phyloP scores from a whole-genome alignment of 2,797 vertebrate species.

The Pseudopleuronectes americanus region DNA sequence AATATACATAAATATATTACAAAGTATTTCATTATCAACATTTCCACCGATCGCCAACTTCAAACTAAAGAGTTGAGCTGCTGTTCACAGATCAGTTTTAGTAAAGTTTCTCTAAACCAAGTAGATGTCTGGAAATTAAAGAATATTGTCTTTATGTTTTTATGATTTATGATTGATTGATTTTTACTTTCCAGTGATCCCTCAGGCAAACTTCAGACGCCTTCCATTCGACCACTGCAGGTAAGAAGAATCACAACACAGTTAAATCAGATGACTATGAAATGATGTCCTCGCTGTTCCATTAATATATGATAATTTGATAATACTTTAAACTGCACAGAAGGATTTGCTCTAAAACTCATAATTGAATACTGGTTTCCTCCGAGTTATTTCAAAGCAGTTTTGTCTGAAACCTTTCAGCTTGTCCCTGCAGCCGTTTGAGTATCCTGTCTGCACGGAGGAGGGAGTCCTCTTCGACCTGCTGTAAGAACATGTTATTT shows the following conservation, averaged over 20 bases:
- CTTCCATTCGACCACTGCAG: conserved; percentile 98
- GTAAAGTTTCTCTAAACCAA: no score
- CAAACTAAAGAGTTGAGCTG: background rate
- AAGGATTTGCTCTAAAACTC: no score
- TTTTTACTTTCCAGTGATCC: conserved; percentile 86
- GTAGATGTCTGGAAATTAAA: background rate
- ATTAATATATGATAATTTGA: background rate
- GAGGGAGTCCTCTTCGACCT: conserved; percentile 95
- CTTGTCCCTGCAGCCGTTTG: conserved; percentile 95
- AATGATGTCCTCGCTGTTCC: no score
- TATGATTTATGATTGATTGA: no score
- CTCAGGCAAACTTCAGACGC: conserved; percentile 90
- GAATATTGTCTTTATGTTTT: background rate
- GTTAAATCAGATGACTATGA: no score
- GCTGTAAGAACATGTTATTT: conserved; percentile 86
- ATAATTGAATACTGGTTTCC: background rate
- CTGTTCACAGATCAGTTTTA: no score
- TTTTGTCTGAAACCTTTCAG: conserved; percentile 72
- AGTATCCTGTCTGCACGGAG: conserved; percentile 93
- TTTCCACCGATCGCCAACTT: no score
- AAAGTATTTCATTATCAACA: no score
- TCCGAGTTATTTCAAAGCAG: background rate
- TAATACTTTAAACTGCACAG: background rate
- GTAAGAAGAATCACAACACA: conserved; percentile 72
- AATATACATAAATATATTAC: no score